Percentiles rank a stretch among this genome's conserved stretches.
phyloP scores from a whole-genome alignment of 2,888 invertebrate species.

The Polyommatus icarus region DNA sequence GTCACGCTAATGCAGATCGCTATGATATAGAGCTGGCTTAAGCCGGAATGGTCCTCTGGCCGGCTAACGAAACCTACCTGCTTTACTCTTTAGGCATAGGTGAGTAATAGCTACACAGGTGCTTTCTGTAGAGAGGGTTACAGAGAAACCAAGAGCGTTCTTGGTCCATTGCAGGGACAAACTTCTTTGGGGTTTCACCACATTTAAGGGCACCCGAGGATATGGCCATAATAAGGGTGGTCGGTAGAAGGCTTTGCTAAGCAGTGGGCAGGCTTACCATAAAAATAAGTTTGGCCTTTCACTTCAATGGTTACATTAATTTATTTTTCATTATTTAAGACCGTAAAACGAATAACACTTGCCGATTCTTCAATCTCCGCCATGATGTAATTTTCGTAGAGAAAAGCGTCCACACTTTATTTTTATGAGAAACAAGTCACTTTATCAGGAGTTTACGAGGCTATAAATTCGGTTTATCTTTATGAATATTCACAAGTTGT shows the following conservation, averaged over 20 bases:
- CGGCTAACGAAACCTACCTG: neutral
- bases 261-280: too few species aligned
- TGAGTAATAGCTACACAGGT: too few species aligned
- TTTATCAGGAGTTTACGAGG: conserved; percentile 65
- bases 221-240: too few species aligned
- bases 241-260: too few species aligned
- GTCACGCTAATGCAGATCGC: conserved; percentile 69
- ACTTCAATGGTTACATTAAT: too few species aligned
- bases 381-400: neutral
- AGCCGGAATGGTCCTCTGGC: neutral
- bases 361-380: neutral
- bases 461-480: conserved; percentile 71
- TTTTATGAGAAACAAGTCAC: conserved; percentile 50
- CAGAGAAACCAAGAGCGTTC: too few species aligned
- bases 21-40: conserved; percentile 40
- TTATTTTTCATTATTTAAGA: neutral
- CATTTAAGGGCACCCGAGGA: too few species aligned
- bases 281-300: too few species aligned
- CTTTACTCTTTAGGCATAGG: neutral
- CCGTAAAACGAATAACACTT: neutral
- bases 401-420: conserved; percentile 10
- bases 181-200: too few species aligned
- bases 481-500: conserved; percentile 66
- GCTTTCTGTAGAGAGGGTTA: too few species aligned
- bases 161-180: too few species aligned